Conservation (phyloP, 2,113 vertebrate genomes). For the Oreochromis spilurus region DNA sequence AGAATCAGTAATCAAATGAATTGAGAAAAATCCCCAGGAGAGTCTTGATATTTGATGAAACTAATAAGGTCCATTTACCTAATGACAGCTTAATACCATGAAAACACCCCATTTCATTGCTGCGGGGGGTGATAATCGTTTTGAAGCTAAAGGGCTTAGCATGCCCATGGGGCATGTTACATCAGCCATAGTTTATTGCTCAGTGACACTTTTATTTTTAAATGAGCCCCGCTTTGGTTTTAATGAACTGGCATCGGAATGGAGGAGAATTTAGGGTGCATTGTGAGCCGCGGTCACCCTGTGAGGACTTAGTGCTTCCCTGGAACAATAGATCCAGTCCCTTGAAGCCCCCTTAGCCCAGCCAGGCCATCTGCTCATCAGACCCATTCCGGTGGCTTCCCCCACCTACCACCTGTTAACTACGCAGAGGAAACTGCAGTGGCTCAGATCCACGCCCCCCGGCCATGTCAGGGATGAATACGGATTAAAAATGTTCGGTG, state of each 20-base stretch:
- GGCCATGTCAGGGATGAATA: not conserved
- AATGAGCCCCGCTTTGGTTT: conserved; percentile 30
- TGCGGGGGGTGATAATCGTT: conserved; percentile 33
- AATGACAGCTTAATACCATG: conserved; percentile 51
- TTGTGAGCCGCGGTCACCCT: conserved; percentile 33
- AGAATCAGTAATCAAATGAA: conserved; percentile 3
- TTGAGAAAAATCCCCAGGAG: not conserved
- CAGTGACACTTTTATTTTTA: conserved; percentile 29
- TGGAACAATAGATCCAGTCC: conserved; percentile 59
- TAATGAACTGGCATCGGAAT: conserved; percentile 19
- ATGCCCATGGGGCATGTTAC: not conserved
- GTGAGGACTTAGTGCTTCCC: conserved; percentile 39
- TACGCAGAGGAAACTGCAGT: not conserved
- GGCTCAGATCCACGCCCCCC: not conserved
- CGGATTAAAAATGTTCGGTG: not conserved
- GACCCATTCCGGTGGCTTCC: conserved; percentile 50
- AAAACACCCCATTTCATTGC: conserved; percentile 25
- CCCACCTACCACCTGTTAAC: conserved; percentile 73
- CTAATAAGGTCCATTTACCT: conserved; percentile 52
- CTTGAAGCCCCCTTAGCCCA: conserved; percentile 29
- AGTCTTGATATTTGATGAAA: conserved; percentile 16
- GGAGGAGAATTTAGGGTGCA: conserved; percentile 30
- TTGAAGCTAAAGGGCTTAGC: conserved; percentile 25
- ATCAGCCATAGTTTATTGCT: conserved; percentile 34
- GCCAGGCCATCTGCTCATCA: conserved; percentile 68